Evolutionary conservation across 1,140 invertebrate species (phyloP).

Genomic region (Meloidogyne floridensis): DNA sequence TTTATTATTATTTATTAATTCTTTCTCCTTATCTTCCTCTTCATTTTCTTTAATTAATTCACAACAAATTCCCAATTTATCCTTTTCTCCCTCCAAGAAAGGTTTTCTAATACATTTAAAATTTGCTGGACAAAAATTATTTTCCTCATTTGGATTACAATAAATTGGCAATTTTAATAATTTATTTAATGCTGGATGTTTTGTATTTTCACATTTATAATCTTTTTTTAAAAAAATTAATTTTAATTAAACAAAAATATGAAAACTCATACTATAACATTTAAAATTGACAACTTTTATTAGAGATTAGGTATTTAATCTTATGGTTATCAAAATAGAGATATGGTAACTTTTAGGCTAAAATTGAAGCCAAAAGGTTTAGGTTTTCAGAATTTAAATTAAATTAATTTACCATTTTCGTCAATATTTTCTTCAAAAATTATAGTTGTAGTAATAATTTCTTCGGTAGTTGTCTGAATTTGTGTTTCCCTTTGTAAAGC

Average conservation of each 20-base stretch:
- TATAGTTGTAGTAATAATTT: background rate
- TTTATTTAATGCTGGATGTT: conserved; percentile 20
- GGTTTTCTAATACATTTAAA: conserved; percentile 1
- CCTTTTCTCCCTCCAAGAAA: background rate
- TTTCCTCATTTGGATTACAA: conserved; percentile 9
- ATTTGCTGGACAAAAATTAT: background rate
- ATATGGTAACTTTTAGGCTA: too few relatives aligned
- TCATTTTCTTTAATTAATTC: background rate
- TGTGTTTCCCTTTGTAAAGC: conserved; percentile 1
- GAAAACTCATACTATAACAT: too few relatives aligned
- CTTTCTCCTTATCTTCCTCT: background rate
- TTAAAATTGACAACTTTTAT: too few relatives aligned
- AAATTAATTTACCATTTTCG: background rate
- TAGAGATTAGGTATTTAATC: too few relatives aligned
- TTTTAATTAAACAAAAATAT: background rate
- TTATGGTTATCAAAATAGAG: too few relatives aligned
- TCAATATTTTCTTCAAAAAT: background rate
- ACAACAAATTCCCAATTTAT: conserved; percentile 1
- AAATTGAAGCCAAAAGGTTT: too few relatives aligned
- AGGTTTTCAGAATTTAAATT: too few relatives aligned
- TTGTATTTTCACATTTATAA: conserved; percentile 1
- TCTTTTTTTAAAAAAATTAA: background rate
- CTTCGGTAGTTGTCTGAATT: background rate
- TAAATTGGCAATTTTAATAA: background rate
- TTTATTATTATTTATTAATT: background rate